Base-by-base conservation (phyloP, 1,140 invertebrate genomes). In the Heliconius melpomene region DNA sequence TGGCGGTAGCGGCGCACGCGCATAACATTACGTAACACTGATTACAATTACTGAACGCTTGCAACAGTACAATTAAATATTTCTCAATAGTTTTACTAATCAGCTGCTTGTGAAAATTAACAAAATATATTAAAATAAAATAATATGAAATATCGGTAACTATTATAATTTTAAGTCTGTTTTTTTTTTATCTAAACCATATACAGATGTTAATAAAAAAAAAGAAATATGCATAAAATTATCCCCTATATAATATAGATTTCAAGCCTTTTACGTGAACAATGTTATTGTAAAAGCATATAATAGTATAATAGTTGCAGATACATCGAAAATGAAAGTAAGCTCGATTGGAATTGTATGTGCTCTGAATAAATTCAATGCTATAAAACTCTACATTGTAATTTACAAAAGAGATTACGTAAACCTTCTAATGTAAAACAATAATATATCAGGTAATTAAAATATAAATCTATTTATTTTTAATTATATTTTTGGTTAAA, bases 21-120 rank as follows among this genome's bases (percentile, higher is more conserved):
- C 75, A 18, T 57, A n/a, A 66, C 26, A 6, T 88, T 90, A 84
- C 83, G 79, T 85, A 88, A 90, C 54, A 73, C 26, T 26, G 78
- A 83, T 82, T 75, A 82, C 85, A 88, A 90, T 90, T 87, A 87
- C 83, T 82, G 77, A 74, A 77, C 84, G 79, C 74, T 82, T 82
- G 86, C 86, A 86, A 86, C 76, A 84, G 77, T 46, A 85, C 83
- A 86, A 87, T 87, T 86, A 87, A 81, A 76, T 77, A 81, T 87
- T 86, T 86, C 50, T 52, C 18, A 52, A 52, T 52, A 52, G 50
- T 52, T 52, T 52, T 52, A 7, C 50, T 20, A 52, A 52, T 52
- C 18, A 20, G 50, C 5, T 52, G 18, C 18, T 52, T 52, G 18
- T 20, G 18, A 18, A 52, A 18, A 20, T 52, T 52, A 52, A 52